Base-by-base conservation (phyloP, 1,140 invertebrate species). In the Antheraea pernyi region DNA sequence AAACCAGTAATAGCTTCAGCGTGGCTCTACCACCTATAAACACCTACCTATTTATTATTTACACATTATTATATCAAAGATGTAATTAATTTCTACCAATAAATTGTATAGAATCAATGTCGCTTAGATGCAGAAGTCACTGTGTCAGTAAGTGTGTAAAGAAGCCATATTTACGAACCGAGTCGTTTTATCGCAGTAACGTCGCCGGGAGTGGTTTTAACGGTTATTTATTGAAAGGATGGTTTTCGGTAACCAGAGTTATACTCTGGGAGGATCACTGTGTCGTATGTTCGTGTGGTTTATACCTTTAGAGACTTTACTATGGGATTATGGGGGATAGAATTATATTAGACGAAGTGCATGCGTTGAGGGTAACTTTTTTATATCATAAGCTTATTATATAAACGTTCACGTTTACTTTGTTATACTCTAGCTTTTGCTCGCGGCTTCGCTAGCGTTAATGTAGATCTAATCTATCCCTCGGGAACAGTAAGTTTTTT, bases 141-240 rank as follows among this genome's bases (percentile, higher is more conserved):
- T 53, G 16, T 53, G 16, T 53, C 5, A 53, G 13, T 53, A 13
- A 53, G 46, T 16, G 46, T 53, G 6, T 16, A 53, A 53, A 53
- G 1, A 7, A 53, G 7, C 46, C 16, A 11, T 53, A 53, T 37
- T n/a, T 30, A 36, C 19, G 22, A 63, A 63, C 61, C 36, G 61
- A 39, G 73, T 22, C 42, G 70, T 11, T 79, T 85, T 85, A 85
- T 83, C 81, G 74, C 73, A 60, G 48, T 67, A 68, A 65, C 68
- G 79, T 79, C 78, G 77, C 75, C 71, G 72, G 73, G 76, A 77
- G 74, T 72, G 73, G 75, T 81, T 85, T 84, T 87, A 89, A 88
- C 84, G 82, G 83, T 87, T 89, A 89, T 89, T 89, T 89, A 89
- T 89, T 83, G 86, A 85, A 83, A 87, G 81, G 79, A 69, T 76